Evolutionary conservation across 2,113 vertebrate species (phyloP).

Genomic region (Chionodraco myersi): DNA sequence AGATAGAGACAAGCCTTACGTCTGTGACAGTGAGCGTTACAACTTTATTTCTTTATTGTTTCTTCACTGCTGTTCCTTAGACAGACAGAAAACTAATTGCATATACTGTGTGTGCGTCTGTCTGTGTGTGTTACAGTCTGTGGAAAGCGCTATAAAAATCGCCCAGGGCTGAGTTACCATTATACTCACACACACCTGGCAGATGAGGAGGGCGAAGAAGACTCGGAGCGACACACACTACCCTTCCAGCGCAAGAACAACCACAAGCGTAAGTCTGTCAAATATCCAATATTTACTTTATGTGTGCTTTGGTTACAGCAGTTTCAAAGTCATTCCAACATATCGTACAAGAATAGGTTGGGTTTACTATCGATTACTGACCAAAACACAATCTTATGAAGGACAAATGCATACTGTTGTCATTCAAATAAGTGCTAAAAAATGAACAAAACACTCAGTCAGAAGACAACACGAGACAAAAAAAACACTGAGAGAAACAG

Average conservation of each 20-base stretch:
- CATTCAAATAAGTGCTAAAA: no score
- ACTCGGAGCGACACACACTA: slow-evolving; percentile 90
- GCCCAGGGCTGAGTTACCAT: slow-evolving; percentile 94
- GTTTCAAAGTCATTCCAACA: slow-evolving; percentile 19
- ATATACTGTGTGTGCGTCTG: not conserved
- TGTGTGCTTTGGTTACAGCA: not conserved
- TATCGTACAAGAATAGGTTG: not conserved
- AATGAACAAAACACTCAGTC: no score
- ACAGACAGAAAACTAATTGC: not conserved
- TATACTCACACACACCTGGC: slow-evolving; percentile 97
- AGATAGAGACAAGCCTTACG: slow-evolving; percentile 95
- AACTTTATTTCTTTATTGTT: slow-evolving; percentile 1
- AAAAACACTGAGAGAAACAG: no score
- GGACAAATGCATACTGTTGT: no score
- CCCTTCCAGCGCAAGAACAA: slow-evolving; percentile 96
- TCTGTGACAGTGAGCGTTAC: slow-evolving; percentile 93
- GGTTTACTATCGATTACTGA: no score
- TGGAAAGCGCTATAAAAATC: slow-evolving; percentile 95
- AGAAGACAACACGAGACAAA: no score
- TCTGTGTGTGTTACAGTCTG: slow-evolving; percentile 85
- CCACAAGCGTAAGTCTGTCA: slow-evolving; percentile 90
- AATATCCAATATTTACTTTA: slow-evolving; percentile 14
- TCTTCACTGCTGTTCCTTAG: not conserved
- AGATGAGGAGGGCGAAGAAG: slow-evolving; percentile 94
- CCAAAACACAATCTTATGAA: no score